phyloP scores from a whole-genome alignment of 2,113 vertebrate genomes.

The Zosterops lateralis region DNA sequence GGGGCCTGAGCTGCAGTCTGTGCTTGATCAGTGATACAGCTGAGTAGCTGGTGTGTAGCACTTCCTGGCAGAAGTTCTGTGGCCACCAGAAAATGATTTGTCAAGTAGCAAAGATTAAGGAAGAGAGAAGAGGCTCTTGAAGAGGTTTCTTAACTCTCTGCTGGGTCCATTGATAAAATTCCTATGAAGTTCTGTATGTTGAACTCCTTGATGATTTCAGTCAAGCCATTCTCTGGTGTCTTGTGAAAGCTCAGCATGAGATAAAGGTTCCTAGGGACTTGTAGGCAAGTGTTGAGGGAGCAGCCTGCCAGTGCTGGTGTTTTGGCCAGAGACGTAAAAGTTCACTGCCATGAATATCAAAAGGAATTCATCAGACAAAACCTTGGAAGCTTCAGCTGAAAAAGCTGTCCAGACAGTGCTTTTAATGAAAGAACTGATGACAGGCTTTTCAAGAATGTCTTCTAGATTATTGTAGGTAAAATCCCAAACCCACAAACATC shows the following conservation, averaged over 20 bases:
- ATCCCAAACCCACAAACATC: not conserved
- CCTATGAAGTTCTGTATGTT: conserved; percentile 22
- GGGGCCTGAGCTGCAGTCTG: not conserved
- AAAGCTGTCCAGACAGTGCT: not conserved
- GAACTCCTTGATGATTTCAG: conserved; percentile 46
- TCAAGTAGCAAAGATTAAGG: conserved; percentile 28
- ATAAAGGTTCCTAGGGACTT: conserved; percentile 41
- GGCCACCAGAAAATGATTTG: conserved; percentile 1
- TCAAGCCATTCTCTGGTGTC: not conserved
- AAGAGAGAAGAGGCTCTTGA: conserved; percentile 7
- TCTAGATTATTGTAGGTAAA: not conserved
- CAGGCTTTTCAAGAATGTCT: not conserved
- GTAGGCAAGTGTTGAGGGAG: not conserved
- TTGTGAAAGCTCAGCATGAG: conserved; percentile 39
- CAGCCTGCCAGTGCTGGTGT: not conserved
- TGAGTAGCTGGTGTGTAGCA: not conserved
- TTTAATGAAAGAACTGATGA: not conserved
- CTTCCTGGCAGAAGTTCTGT: conserved; percentile 4
- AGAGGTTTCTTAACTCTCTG: conserved; percentile 49
- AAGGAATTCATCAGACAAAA: conserved; percentile 1
- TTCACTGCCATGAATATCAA: conserved; percentile 12
- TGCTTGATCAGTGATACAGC: conserved; percentile 4
- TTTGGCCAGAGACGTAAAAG: conserved; percentile 19
- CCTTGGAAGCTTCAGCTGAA: not conserved
- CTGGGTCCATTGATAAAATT: conserved; percentile 44